Percentiles rank a stretch among this genome's conserved stretches.
Conservation (phyloP, 2,797 vertebrate species). For the Sylvilagus floridanus region DNA sequence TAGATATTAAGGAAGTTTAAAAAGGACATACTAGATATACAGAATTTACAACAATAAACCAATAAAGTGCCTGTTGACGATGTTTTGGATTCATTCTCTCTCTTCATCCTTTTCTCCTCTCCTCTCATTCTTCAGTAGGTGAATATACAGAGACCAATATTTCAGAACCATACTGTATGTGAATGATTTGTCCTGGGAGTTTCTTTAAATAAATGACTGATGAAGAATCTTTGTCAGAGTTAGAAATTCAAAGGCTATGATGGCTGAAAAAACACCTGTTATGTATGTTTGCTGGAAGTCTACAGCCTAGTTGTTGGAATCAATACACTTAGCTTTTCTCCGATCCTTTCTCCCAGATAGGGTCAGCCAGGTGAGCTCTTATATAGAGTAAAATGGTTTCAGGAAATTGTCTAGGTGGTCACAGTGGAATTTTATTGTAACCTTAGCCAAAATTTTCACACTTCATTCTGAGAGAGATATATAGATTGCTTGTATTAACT, state of each 20-base stretch:
- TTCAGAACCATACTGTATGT: not conserved
- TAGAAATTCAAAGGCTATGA: not conserved
- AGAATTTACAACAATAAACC: not conserved
- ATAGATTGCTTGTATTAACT: not conserved
- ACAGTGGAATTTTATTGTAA: not conserved
- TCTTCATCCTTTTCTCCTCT: too few species aligned
- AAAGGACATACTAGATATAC: not conserved
- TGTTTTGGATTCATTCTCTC: not conserved
- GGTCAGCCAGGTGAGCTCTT: conserved; percentile 28
- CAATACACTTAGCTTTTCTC: not conserved
- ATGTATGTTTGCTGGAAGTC: not conserved
- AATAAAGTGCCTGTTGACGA: not conserved
- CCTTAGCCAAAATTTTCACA: not conserved
- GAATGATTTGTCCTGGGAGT: not conserved
- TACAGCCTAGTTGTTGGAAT: not conserved
- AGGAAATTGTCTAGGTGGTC: conserved; percentile 34
- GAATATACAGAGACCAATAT: not conserved
- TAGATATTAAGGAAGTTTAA: not conserved
- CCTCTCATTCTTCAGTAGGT: not conserved
- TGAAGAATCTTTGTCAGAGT: not conserved
- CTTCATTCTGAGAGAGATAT: not conserved
- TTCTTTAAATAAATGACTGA: not conserved
- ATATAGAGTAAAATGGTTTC: conserved; percentile 12
- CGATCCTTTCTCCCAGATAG: conserved; percentile 18
- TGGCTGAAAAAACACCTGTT: not conserved